Percentiles rank a stretch among this genome's conserved stretches.
Evolutionary conservation across 2,888 invertebrate species (phyloP).

Genomic region (Sesia apiformis): DNA sequence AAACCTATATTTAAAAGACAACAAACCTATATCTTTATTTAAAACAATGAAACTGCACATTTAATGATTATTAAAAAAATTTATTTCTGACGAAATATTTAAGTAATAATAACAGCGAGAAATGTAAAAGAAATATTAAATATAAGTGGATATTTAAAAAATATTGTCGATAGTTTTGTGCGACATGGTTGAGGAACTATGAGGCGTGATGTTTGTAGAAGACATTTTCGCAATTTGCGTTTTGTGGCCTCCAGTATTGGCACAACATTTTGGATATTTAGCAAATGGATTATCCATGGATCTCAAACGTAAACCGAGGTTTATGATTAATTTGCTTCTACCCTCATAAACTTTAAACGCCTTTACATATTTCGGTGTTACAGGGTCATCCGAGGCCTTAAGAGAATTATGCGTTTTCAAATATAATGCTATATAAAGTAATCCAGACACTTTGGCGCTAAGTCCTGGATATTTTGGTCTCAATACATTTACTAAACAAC

Average conservation of each 20-base stretch:
- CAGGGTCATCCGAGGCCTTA: constrained; percentile 19
- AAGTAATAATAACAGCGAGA: no score
- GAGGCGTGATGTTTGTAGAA: no score
- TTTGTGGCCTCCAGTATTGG: not conserved
- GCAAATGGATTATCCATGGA: constrained; percentile 73
- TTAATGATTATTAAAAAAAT: no score
- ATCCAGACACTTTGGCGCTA: constrained; percentile 58
- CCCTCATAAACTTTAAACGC: constrained; percentile 40
- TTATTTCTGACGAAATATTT: no score
- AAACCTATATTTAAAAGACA: no score
- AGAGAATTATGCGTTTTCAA: constrained; percentile 69
- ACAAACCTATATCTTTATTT: no score
- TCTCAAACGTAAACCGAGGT: constrained; percentile 59
- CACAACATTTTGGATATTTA: constrained; percentile 49
- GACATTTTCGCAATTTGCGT: no score
- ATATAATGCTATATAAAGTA: constrained; percentile 71
- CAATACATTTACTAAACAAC: constrained; percentile 60
- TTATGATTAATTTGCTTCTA: constrained; percentile 45
- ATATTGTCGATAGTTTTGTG: no score
- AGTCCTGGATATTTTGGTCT: constrained; percentile 78
- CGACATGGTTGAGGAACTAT: no score
- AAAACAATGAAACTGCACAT: no score
- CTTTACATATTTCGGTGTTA: constrained; percentile 40
- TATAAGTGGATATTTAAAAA: no score
- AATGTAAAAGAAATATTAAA: no score